These are phyloP conservation scores for Tachystola acroxantha DNA, from an alignment of 2,888 invertebrate genomes.

Conservation along the genomic window DNA sequence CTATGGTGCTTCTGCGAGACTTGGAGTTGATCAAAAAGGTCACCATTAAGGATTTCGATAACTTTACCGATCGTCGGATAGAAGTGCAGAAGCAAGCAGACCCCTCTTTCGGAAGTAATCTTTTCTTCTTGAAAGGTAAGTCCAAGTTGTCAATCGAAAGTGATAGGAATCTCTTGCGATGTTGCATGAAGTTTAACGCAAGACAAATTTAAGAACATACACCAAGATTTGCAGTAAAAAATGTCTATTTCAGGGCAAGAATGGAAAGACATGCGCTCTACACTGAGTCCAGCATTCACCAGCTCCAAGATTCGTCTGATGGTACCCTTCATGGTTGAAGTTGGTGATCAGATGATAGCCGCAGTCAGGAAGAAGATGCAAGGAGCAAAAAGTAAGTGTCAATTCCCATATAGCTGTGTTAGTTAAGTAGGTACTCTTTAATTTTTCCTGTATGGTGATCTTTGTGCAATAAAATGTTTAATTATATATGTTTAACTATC, in stretches of 20 bases:
- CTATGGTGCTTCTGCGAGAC: conserved; percentile 62
- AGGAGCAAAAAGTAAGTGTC: neutral
- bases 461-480: too few species aligned
- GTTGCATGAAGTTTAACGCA: too few species aligned
- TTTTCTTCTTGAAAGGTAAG: conserved; percentile 19
- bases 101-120: conserved; percentile 65
- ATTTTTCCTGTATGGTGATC: too few species aligned
- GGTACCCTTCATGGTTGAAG: conserved; percentile 62
- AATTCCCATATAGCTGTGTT: too few species aligned
- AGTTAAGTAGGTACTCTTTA: too few species aligned
- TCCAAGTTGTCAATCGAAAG: too few species aligned
- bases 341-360: conserved; percentile 45
- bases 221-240: too few species aligned
- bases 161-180: too few species aligned
- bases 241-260: conserved; percentile 35
- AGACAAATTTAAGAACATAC: too few species aligned
- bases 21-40: conserved; percentile 68
- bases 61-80: conserved; percentile 66
- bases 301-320: conserved; percentile 67
- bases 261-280: conserved; percentile 65
- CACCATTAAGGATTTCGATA: conserved; percentile 73
- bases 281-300: conserved; percentile 69
- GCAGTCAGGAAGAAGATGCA: conserved; percentile 32
- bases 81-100: conserved; percentile 50
- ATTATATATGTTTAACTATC: too few species aligned